phyloP scores from a whole-genome alignment of 2,113 vertebrate species.

The Anhinga anhinga region DNA sequence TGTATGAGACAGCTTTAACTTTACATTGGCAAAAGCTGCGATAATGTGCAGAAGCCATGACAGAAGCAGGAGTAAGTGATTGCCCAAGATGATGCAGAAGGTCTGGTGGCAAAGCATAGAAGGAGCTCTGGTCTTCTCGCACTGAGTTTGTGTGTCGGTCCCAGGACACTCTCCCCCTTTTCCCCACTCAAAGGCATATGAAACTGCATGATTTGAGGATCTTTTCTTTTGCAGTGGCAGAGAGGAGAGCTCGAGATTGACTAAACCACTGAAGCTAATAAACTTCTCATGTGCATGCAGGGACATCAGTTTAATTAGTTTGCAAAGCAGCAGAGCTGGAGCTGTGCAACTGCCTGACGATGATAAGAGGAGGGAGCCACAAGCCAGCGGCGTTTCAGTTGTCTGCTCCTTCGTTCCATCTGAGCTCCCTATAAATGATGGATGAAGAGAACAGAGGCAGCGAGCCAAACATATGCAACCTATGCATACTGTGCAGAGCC shows the following conservation, averaged over 20 bases:
- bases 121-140: neutral
- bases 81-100: neutral
- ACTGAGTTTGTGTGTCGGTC: rapidly evolving
- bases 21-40: neutral
- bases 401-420: neutral
- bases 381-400: neutral
- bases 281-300: neutral
- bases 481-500: neutral
- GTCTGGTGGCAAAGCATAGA: neutral
- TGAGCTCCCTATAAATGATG: neutral
- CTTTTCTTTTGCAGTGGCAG: constrained; percentile 12
- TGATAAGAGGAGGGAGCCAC: neutral
- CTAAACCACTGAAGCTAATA: constrained; percentile 23
- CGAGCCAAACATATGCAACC: neutral
- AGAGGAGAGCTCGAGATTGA: neutral
- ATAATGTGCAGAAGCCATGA: neutral
- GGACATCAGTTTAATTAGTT: constrained; percentile 6
- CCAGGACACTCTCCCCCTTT: neutral
- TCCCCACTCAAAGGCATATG: neutral
- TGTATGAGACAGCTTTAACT: neutral
- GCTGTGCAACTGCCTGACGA: neutral
- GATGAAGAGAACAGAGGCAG: constrained; percentile 17
- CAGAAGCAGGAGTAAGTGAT: neutral
- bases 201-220: neutral
- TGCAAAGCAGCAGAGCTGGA: neutral